These are phyloP conservation scores for Acanthochromis polyacanthus DNA, from an alignment of 2,113 vertebrate genomes.

Conservation along the genomic window DNA sequence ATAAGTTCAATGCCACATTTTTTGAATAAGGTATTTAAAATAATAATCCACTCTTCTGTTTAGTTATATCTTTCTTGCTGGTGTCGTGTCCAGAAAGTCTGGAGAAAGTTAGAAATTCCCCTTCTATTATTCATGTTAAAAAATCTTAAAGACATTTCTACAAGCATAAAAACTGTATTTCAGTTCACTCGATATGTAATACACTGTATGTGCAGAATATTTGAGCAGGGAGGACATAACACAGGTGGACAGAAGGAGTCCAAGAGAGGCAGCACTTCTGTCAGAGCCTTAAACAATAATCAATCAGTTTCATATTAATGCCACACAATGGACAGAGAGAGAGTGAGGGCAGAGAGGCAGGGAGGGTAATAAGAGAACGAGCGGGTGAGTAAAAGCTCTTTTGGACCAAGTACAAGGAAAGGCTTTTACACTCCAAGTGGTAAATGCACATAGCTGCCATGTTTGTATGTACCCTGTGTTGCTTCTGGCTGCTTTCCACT, in stretches of 20 bases:
- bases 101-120: no score
- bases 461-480: constrained; percentile 46
- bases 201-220: neutral
- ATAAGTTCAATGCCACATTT: no score
- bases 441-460: constrained; percentile 65
- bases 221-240: no score
- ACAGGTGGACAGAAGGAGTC: neutral
- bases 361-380: constrained; percentile 11
- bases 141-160: no score
- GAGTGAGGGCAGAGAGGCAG: constrained; percentile 3
- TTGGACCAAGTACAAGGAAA: constrained; percentile 82
- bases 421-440: constrained; percentile 77
- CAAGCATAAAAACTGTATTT: no score
- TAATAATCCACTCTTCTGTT: no score
- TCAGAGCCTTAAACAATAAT: constrained; percentile 72
- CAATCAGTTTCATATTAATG: constrained; percentile 73
- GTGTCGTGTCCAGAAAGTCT: no score
- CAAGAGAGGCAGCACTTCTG: constrained; percentile 1
- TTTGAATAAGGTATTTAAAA: no score
- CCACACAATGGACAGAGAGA: constrained; percentile 3
- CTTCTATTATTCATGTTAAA: no score
- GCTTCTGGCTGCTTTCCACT: constrained; percentile 1
- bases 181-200: no score
- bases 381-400: constrained; percentile 79
- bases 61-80: no score